A percentile compares a stretch with the other conserved stretches of the same genome.
Conservation (phyloP, 2,888 invertebrate species). For the Pachydiplax longipennis region DNA sequence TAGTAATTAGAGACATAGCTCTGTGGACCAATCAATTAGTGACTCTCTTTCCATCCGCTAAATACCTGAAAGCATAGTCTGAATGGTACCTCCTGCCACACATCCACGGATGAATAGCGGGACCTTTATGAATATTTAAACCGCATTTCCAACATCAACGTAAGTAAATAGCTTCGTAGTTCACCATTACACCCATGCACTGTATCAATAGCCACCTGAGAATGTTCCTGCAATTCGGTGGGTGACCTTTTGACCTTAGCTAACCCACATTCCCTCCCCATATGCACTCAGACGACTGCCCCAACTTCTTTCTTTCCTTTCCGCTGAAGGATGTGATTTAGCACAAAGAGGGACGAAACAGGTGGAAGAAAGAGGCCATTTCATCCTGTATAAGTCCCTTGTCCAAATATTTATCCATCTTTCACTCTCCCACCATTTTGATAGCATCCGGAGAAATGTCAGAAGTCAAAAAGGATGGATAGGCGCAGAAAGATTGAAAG, state of each 20-base stretch:
- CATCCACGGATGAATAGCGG: too few relatives aligned
- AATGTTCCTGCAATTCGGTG: neutral
- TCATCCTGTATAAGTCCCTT: neutral
- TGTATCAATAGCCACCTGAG: neutral
- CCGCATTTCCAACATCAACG: neutral
- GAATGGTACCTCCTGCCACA: too few relatives aligned
- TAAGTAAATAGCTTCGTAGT: neutral
- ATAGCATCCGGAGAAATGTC: too few relatives aligned
- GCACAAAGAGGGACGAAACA: neutral
- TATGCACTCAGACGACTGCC: neutral
- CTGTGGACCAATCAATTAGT: too few relatives aligned
- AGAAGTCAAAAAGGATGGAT: too few relatives aligned
- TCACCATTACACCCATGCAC: neutral
- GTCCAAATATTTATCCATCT: neutral
- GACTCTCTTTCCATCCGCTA: too few relatives aligned
- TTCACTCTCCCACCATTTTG: neutral
- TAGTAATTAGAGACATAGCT: too few relatives aligned
- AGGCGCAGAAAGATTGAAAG: too few relatives aligned
- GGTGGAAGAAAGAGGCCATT: neutral
- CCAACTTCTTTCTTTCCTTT: neutral
- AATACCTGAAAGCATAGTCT: too few relatives aligned
- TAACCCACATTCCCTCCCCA: conserved; percentile 19
- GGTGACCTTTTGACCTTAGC: conserved; percentile 35
- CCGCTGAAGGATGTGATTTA: neutral
- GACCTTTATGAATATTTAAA: neutral